These are phyloP conservation scores for Scaptomyza pallida DNA, from an alignment of 1,140 invertebrate genomes.

Conservation along the genomic window DNA sequence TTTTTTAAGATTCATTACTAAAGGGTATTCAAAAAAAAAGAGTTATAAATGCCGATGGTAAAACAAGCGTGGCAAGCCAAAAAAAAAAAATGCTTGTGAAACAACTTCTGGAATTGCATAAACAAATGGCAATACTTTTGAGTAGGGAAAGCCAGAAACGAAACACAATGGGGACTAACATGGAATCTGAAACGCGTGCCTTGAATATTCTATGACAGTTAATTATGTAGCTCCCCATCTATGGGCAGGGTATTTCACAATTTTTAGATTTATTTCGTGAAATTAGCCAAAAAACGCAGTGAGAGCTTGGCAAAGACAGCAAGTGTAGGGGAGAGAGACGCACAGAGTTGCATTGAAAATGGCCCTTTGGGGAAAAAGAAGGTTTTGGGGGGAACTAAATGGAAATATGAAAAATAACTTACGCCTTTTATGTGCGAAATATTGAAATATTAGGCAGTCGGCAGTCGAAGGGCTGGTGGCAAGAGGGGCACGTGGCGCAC, in stretches of 20 bases:
- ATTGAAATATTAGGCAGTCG: constrained; percentile 72
- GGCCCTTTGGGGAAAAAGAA: constrained; percentile 20
- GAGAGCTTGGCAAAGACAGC: neutral
- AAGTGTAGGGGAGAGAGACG: too few species aligned
- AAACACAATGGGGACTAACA: constrained; percentile 6
- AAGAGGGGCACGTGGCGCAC: neutral
- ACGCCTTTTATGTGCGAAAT: constrained; percentile 79
- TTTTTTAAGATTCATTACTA: neutral
- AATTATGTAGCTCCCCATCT: constrained; percentile 60
- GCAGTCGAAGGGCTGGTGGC: too few species aligned
- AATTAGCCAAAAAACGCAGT: constrained; percentile 69
- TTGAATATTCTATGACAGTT: constrained; percentile 79
- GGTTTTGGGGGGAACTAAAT: neutral
- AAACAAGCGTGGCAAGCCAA: constrained; percentile 6
- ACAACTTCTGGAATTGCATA: constrained; percentile 27
- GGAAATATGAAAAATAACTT: constrained; percentile 75
- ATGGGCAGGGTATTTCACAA: constrained; percentile 39
- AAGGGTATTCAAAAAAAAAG: constrained; percentile 8
- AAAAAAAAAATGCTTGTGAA: constrained; percentile 14
- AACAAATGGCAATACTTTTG: constrained; percentile 52
- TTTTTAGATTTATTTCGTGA: constrained; percentile 64
- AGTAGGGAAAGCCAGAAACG: neutral
- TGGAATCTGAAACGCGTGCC: constrained; percentile 57
- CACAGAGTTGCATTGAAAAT: neutral
- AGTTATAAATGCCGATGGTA: constrained; percentile 53